Base-by-base conservation (phyloP, 2,797 vertebrate genomes). In the Tapera naevia region DNA sequence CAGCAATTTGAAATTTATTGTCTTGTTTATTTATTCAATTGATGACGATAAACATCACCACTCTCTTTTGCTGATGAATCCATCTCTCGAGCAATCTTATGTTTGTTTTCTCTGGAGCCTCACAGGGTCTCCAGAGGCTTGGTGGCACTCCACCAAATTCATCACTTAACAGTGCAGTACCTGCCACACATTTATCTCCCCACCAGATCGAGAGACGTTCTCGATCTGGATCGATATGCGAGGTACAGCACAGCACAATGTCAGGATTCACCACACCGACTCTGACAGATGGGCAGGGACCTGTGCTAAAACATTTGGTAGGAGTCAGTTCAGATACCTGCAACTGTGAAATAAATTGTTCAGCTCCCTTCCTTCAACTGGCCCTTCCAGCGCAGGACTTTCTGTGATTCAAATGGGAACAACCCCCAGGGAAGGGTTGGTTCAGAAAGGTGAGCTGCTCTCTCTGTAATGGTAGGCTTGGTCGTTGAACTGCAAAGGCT, bases 21-120 rank as follows among this genome's bases (percentile, higher is more conserved):
- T 39, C 80, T 51, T 83, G 88, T 94, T 96, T 94, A 91, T 94
- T 96, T 94, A 94, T 94, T 84, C 61, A 9, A 67, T 56, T 92
- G 75, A 39, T 80, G 87, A 75, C 88, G 69, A 86, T 91, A 92
- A 96, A 86, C 73, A 69, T 56, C 70, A 58, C 50, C 25, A 13
- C 88, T 78, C 76, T 43, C 53, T 53, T 23, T 4, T 83, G 92
- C 71, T 93, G 86, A 88, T 2, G 0, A 72, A 89, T 74, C 56
- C 54, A 18, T 61, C 60, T 61, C 85, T 41, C 11, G 8, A 53
- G 28, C 15, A 23, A 33, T 7, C n/a, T n/a, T 87, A 33, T 43
- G 25, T 41, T 74, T 78, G 62, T 73, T 60, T 58, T 56, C 70
- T 11, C 27, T n/a, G 41, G 35, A 64, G 69, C 5, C 5, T 33